Conservation (phyloP, 2,888 invertebrate species). For the Euplexia lucipara region DNA sequence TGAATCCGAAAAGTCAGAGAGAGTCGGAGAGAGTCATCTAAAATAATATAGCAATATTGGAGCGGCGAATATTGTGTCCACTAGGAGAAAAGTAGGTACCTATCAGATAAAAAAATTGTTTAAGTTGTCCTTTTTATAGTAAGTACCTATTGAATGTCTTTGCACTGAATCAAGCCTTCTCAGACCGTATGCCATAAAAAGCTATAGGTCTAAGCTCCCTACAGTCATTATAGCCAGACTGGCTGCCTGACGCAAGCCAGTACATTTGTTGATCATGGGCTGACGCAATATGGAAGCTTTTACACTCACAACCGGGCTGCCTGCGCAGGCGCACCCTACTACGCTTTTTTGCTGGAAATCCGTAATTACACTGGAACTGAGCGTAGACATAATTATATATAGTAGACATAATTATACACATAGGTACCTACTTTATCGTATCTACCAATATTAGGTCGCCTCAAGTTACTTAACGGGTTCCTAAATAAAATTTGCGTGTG, state of each 20-base stretch:
- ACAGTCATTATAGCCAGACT: background rate
- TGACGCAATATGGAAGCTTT: constrained; percentile 78
- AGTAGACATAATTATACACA: constrained; percentile 33
- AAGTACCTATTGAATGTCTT: too few relatives aligned
- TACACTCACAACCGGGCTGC: constrained; percentile 67
- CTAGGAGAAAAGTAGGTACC: too few relatives aligned
- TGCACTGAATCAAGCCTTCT: too few relatives aligned
- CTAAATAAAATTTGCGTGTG: background rate
- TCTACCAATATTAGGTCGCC: constrained; percentile 7
- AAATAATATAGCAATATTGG: too few relatives aligned
- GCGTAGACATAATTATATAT: constrained; percentile 33
- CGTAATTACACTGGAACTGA: constrained; percentile 38
- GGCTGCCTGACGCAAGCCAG: constrained; percentile 43
- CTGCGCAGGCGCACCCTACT: constrained; percentile 15
- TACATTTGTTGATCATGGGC: constrained; percentile 59
- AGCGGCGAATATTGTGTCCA: too few relatives aligned
- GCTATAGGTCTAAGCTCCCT: background rate
- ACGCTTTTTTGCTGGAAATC: constrained; percentile 48
- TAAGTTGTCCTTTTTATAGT: too few relatives aligned
- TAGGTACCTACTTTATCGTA: constrained; percentile 16
- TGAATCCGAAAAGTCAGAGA: too few relatives aligned
- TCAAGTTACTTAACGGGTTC: background rate
- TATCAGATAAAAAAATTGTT: too few relatives aligned
- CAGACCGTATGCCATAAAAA: too few relatives aligned
- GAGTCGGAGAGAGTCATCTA: too few relatives aligned